These are phyloP conservation scores for Chironex yamaguchii DNA, from an alignment of 30 jellyfish, hydroid and myxozoan species.

Conservation along the genomic window DNA sequence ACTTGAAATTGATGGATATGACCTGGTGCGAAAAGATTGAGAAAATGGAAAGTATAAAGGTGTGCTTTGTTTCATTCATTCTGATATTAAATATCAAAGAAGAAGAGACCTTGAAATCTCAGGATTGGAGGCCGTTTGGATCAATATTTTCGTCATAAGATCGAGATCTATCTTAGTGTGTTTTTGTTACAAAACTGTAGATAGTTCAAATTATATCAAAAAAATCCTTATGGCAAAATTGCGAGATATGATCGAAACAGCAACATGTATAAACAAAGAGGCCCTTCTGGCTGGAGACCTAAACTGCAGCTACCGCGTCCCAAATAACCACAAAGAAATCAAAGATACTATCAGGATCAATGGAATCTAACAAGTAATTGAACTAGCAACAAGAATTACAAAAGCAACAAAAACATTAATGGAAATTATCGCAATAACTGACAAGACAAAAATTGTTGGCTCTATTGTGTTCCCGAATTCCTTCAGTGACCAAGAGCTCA, in stretches of 20 bases:
- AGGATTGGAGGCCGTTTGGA: slow-evolving; percentile 60
- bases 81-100: slow-evolving; percentile 41
- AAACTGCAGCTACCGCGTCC: slow-evolving; percentile 66
- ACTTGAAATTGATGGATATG: slow-evolving; percentile 50
- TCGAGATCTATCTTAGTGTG: slow-evolving; percentile 53
- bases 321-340: slow-evolving; percentile 69
- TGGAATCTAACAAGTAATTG: slow-evolving; percentile 31
- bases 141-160: slow-evolving; percentile 53
- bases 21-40: slow-evolving; percentile 61
- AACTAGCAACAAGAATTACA: slow-evolving; percentile 29
- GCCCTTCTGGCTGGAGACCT: slow-evolving; percentile 72
- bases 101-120: slow-evolving; percentile 49
- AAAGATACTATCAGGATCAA: slow-evolving; percentile 56
- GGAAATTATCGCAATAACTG: slow-evolving; percentile 58
- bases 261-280: slow-evolving; percentile 69
- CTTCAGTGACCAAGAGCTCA: slow-evolving; percentile 72
- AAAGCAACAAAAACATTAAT: slow-evolving; percentile 52
- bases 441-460: slow-evolving; percentile 35
- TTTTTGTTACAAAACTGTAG: slow-evolving; percentile 56
- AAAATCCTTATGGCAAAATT: slow-evolving; percentile 53
- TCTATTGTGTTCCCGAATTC: slow-evolving; percentile 69
- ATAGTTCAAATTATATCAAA: slow-evolving; percentile 54
- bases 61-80: neutral
- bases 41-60: slow-evolving; percentile 5
- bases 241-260: slow-evolving; percentile 53